Evolutionary conservation across 2,113 vertebrate species (phyloP).

Genomic region (Dryoscopus gambensis): DNA sequence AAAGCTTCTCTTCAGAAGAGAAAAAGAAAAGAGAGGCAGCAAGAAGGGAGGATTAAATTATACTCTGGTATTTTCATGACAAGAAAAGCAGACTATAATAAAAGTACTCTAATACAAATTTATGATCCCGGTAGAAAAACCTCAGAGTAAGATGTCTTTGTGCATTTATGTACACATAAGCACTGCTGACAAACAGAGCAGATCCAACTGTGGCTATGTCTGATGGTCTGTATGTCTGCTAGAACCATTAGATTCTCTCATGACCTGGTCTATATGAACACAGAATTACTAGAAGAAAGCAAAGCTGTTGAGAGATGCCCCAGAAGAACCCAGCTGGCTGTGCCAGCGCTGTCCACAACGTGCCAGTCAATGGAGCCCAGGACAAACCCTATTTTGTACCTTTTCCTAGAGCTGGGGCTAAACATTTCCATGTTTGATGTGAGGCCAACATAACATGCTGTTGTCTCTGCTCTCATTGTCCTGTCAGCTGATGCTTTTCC

Average conservation of each 20-base stretch:
- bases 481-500: not conserved
- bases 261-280: not conserved
- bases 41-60: not conserved
- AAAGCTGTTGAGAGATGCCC: not conserved
- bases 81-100: not conserved
- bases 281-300: not conserved
- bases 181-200: not conserved
- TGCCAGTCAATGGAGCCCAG: not conserved
- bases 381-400: not conserved
- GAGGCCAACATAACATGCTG: not conserved
- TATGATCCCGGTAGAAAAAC: not conserved
- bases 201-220: not conserved
- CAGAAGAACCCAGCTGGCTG: not conserved
- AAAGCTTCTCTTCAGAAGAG: not conserved
- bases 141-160: not conserved
- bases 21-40: not conserved
- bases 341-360: not conserved
- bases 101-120: not conserved
- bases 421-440: not conserved
- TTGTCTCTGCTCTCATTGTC: not conserved
- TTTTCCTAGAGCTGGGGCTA: not conserved
- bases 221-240: not conserved
- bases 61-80: slow-evolving; percentile 8
- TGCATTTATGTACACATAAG: not conserved
- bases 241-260: not conserved